Conservation (phyloP, 2,797 vertebrate species). For the Megalops cyprinoides region DNA sequence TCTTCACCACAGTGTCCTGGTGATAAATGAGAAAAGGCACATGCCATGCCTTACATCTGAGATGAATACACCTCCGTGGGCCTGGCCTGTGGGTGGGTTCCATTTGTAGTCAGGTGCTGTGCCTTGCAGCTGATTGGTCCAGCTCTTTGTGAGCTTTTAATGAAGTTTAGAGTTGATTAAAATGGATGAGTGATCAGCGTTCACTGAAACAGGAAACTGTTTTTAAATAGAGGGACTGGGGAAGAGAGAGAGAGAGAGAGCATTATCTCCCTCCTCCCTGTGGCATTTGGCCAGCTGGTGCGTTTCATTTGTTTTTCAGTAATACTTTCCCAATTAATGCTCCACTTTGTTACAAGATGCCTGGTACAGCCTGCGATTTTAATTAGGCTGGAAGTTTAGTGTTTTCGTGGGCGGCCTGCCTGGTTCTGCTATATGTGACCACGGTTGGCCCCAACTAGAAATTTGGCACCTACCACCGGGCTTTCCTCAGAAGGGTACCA, state of each 20-base stretch:
- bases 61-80: neutral
- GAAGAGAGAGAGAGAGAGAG: neutral
- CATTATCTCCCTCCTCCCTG: neutral
- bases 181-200: neutral
- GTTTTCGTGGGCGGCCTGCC: conserved; percentile 55
- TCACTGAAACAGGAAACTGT: neutral
- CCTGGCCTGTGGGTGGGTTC: neutral
- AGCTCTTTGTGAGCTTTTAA: neutral
- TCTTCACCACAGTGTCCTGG: neutral
- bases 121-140: neutral
- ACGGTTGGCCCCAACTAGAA: neutral
- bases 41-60: neutral
- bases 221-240: neutral
- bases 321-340: conserved; percentile 30
- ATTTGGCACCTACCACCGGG: neutral
- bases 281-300: conserved; percentile 27
- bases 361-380: conserved; percentile 43
- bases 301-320: conserved; percentile 32
- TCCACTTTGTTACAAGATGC: conserved; percentile 37
- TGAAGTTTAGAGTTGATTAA: neutral
- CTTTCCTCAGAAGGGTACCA: neutral
- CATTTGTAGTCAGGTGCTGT: neutral
- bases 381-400: conserved; percentile 63
- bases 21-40: neutral
- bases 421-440: conserved; percentile 16